These are phyloP conservation scores for Amia ocellicauda DNA, from an alignment of 2,113 vertebrate genomes.

Conservation along the genomic window DNA sequence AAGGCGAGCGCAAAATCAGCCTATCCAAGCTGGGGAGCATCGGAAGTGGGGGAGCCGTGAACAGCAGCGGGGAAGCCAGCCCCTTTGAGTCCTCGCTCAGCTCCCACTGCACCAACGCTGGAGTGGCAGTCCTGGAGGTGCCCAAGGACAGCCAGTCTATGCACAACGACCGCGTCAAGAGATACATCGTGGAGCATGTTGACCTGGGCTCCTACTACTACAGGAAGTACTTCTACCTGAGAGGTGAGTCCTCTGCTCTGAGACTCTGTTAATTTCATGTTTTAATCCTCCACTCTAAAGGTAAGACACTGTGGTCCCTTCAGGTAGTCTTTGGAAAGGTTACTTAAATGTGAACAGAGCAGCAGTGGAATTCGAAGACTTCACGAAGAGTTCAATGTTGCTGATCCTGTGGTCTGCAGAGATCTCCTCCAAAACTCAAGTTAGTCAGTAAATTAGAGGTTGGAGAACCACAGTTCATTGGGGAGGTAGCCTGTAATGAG, in stretches of 20 bases:
- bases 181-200: constrained; percentile 90
- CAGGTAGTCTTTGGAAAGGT: no score
- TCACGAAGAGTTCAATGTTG: no score
- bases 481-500: no score
- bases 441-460: no score
- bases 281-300: background rate
- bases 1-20: constrained; percentile 80
- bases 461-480: no score
- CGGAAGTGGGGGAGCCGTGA: constrained; percentile 61
- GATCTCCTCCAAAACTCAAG: no score
- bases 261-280: background rate
- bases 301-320: background rate
- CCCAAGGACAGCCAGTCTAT: constrained; percentile 81
- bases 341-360: no score
- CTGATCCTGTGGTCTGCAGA: no score
- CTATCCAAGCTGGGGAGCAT: constrained; percentile 85
- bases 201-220: constrained; percentile 93
- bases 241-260: constrained; percentile 67
- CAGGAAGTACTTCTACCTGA: constrained; percentile 87
- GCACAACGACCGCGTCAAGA: constrained; percentile 81
- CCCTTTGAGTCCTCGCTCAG: constrained; percentile 82
- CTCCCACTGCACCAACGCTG: constrained; percentile 89
- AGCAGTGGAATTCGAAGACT: no score
- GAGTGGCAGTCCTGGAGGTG: constrained; percentile 88
- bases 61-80: constrained; percentile 73